Evolutionary conservation across 53 echinoderm and acorn worm genomes (phyloP).

Genomic region (Glandiceps talaboti): DNA sequence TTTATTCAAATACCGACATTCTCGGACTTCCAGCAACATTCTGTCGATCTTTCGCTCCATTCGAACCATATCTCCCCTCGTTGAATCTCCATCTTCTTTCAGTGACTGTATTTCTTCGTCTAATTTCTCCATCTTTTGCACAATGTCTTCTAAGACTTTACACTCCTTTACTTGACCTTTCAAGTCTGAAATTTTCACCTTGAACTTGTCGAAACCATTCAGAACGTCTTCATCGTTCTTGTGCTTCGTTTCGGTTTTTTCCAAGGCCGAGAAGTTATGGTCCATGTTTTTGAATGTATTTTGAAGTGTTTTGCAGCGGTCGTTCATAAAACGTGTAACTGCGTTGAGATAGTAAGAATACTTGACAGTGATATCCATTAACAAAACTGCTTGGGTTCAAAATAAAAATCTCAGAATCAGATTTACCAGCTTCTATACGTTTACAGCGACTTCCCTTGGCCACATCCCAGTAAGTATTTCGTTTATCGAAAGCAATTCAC

Average conservation of each 20-base stretch:
- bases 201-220: neutral
- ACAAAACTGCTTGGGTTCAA: too few relatives aligned
- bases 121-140: constrained; percentile 11
- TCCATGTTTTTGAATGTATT: neutral
- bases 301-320: neutral
- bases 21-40: neutral
- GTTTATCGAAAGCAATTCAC: too few relatives aligned
- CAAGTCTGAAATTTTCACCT: neutral
- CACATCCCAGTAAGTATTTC: too few relatives aligned
- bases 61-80: constrained; percentile 9
- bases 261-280: neutral
- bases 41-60: neutral
- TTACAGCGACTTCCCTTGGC: too few relatives aligned
- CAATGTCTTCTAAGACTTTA: constrained; percentile 1
- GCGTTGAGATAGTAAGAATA: neutral
- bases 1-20: neutral
- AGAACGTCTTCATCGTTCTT: neutral
- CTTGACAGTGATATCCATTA: neutral
- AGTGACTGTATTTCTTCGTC: constrained; percentile 13
- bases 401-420: too few relatives aligned
- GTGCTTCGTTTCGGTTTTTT: neutral
- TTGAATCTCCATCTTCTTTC: constrained; percentile 14
- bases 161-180: neutral
- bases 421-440: too few relatives aligned
- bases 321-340: neutral